Percentiles rank a stretch among this genome's conserved stretches.
These are phyloP conservation scores for Trinectes maculatus DNA, from an alignment of 2,113 vertebrate genomes.

Conservation along the genomic window DNA sequence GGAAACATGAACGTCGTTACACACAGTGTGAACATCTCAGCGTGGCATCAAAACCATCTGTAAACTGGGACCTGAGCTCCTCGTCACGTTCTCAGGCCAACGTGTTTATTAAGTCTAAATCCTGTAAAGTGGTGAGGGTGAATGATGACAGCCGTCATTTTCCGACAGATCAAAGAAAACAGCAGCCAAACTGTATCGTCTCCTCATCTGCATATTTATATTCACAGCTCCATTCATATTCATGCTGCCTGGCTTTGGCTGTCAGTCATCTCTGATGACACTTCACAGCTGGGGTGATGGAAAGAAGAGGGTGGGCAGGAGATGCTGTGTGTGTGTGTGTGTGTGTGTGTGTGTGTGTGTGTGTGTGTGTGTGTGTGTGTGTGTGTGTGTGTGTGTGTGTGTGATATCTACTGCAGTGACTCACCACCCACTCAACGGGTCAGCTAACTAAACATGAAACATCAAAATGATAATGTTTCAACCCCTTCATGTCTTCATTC, in stretches of 20 bases:
- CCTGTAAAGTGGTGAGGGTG: constrained; percentile 8
- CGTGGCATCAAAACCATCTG: too few relatives aligned
- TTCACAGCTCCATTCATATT: constrained; percentile 56
- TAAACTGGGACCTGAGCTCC: too few relatives aligned
- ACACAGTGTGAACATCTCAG: too few relatives aligned
- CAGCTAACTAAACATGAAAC: neutral
- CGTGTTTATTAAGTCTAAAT: too few relatives aligned
- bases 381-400: neutral
- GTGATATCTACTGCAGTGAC: too few relatives aligned
- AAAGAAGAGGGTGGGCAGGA: constrained; percentile 30
- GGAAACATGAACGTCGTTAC: neutral
- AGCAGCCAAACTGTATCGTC: constrained; percentile 34
- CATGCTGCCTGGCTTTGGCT: constrained; percentile 40
- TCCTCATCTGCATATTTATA: constrained; percentile 63
- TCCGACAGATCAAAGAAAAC: constrained; percentile 57
- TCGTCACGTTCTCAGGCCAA: too few relatives aligned
- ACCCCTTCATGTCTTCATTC: too few relatives aligned
- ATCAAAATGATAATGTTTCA: constrained; percentile 14
- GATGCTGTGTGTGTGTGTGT: constrained; percentile 2
- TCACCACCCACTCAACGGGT: constrained; percentile 3
- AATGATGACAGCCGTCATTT: constrained; percentile 39
- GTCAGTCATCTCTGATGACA: constrained; percentile 67
- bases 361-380: neutral
- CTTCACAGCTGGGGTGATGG: constrained; percentile 62
- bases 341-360: neutral